phyloP scores from a whole-genome alignment of 1,140 invertebrate genomes.

The Diorhabda sublineata region DNA sequence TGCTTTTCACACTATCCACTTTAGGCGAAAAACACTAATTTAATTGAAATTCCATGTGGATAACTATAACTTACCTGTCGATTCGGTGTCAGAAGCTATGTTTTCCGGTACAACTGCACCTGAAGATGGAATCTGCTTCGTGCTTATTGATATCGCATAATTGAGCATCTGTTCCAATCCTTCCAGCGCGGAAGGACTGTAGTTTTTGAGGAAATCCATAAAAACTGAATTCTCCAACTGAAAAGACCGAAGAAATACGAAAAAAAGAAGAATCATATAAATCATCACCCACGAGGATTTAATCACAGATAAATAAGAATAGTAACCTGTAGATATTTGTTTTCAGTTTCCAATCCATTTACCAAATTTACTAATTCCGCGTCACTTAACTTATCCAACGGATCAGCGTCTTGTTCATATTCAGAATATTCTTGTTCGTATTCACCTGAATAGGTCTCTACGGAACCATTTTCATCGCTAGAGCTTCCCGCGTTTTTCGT shows the following conservation, averaged over 20 bases:
- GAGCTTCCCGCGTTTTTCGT: no score
- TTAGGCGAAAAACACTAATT: no score
- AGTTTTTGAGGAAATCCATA: slow-evolving; percentile 22
- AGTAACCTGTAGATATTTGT: slow-evolving; percentile 13
- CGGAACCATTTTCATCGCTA: no score
- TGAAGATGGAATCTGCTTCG: background rate
- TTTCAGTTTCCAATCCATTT: slow-evolving; percentile 23
- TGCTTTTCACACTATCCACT: no score
- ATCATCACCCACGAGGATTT: background rate
- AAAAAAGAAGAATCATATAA: background rate
- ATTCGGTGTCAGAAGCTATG: no score
- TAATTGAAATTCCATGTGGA: no score
- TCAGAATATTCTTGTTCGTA: background rate
- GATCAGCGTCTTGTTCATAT: background rate
- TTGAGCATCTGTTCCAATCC: slow-evolving; percentile 25
- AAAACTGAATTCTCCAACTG: slow-evolving; percentile 23
- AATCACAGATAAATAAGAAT: background rate
- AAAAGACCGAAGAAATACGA: background rate
- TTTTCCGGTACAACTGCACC: no score
- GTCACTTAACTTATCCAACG: slow-evolving; percentile 24
- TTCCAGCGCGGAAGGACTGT: slow-evolving; percentile 22
- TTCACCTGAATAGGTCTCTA: background rate
- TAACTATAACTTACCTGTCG: no score
- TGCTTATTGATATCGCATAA: background rate
- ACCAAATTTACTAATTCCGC: slow-evolving; percentile 27